Percentiles rank a stretch among this genome's conserved stretches.
phyloP scores from a whole-genome alignment of 2,888 invertebrate species.

The Cryptophagus acutangulus region DNA sequence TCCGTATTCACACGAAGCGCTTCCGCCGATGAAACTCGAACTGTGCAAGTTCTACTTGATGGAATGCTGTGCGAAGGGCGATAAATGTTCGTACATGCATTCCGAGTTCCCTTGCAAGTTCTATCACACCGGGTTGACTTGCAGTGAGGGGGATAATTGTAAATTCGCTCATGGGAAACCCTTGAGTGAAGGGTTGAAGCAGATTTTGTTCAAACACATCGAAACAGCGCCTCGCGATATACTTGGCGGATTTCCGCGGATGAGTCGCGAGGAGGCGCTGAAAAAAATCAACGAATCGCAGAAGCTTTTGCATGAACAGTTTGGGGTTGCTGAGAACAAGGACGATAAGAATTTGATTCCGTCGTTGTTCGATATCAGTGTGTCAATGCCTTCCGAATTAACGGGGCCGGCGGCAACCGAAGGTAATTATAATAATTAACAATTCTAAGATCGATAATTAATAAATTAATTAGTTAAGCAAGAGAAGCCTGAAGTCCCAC shows the following conservation, averaged over 20 bases:
- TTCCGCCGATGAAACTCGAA: conserved; percentile 82
- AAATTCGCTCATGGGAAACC: conserved; percentile 90
- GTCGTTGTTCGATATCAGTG: conserved; percentile 43
- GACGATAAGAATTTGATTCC: conserved; percentile 37
- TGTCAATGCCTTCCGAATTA: conserved; percentile 40
- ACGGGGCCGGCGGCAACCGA: not conserved
- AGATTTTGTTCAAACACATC: conserved; percentile 62
- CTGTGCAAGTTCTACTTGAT: conserved; percentile 94
- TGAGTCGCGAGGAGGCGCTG: conserved; percentile 71
- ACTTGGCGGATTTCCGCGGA: conserved; percentile 80
- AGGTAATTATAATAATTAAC: conserved; percentile 4
- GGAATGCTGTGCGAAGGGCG: conserved; percentile 92
- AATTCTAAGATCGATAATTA: not conserved
- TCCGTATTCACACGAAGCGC: conserved; percentile 78
- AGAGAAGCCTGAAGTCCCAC: conserved; percentile 8
- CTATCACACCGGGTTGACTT: conserved; percentile 88
- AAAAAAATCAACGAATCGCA: conserved; percentile 51
- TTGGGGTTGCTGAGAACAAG: conserved; percentile 19
- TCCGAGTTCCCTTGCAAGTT: conserved; percentile 96
- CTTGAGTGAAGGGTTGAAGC: conserved; percentile 62
- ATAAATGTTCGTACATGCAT: conserved; percentile 95
- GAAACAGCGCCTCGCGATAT: conserved; percentile 90
- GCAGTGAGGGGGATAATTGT: conserved; percentile 72
- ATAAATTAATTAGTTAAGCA: not conserved
- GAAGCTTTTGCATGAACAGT: conserved; percentile 48